A percentile compares a stretch with the other conserved stretches of the same genome.
These are phyloP conservation scores for Cyanoderma ruficeps DNA, from an alignment of 2,113 vertebrate species.

Conservation along the genomic window DNA sequence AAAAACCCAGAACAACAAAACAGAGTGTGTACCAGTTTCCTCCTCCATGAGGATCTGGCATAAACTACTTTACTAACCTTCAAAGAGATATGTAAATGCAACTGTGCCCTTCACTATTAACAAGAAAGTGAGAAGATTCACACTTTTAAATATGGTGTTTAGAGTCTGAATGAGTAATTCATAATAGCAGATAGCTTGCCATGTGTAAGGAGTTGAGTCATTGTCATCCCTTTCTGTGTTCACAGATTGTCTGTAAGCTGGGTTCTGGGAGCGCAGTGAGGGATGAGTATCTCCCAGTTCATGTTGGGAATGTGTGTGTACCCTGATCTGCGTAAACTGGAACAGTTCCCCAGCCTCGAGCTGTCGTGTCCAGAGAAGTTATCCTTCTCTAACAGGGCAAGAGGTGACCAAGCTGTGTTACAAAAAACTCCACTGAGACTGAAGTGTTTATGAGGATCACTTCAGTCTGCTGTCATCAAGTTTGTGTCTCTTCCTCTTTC, in stretches of 20 bases:
- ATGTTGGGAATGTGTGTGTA: neutral
- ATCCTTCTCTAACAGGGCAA: neutral
- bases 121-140: slow-evolving; percentile 29
- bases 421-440: neutral
- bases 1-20: neutral
- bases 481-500: neutral
- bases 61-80: neutral
- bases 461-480: neutral
- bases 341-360: neutral
- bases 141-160: neutral
- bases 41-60: neutral
- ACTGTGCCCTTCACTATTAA: neutral
- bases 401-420: neutral
- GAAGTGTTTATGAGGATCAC: neutral
- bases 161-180: slow-evolving; percentile 16
- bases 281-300: neutral
- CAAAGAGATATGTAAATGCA: neutral
- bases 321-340: neutral
- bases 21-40: neutral
- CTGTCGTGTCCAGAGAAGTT: neutral
- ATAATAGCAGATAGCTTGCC: neutral
- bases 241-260: neutral
- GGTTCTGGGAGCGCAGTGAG: neutral
- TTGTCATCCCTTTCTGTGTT: neutral
- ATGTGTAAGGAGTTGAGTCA: neutral